These are phyloP conservation scores for Malurus splendens DNA, from an alignment of 2,797 vertebrate species.

Conservation along the genomic window DNA sequence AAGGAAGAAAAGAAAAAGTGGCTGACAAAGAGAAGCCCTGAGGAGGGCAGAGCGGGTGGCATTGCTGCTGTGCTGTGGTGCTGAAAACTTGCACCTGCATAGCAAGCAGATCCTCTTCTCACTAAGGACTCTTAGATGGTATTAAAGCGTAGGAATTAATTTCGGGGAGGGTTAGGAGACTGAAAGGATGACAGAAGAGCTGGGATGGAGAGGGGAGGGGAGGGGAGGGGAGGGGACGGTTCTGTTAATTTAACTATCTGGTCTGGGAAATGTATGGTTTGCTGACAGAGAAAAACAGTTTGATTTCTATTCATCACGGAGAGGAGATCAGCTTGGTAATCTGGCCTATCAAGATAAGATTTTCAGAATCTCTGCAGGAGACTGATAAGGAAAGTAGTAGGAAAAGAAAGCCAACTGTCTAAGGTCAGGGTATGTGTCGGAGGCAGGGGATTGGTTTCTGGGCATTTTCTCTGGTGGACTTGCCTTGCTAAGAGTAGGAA, in stretches of 20 bases:
- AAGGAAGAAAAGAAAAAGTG: slow-evolving; percentile 80
- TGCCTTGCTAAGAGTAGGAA: not conserved
- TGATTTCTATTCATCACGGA: slow-evolving; percentile 79
- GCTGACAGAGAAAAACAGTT: slow-evolving; percentile 83
- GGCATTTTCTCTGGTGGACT: not conserved
- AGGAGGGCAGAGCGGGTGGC: slow-evolving; percentile 45
- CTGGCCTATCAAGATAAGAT: slow-evolving; percentile 87
- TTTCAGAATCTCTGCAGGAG: slow-evolving; percentile 85
- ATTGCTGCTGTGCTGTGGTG: slow-evolving; percentile 65
- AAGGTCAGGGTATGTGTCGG: no score
- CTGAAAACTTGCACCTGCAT: slow-evolving; percentile 83
- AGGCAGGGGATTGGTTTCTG: rapidly evolving
- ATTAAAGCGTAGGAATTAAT: slow-evolving; percentile 73
- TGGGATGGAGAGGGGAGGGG: not conserved
- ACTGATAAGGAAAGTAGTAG: slow-evolving; percentile 80
- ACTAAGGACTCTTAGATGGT: slow-evolving; percentile 79
- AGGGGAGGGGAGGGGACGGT: not conserved
- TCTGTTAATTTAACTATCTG: slow-evolving; percentile 82
- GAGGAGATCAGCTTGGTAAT: slow-evolving; percentile 75
- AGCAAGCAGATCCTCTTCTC: slow-evolving; percentile 73
- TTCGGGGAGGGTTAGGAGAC: slow-evolving; percentile 42
- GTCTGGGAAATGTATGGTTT: slow-evolving; percentile 79
- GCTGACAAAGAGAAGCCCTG: slow-evolving; percentile 82
- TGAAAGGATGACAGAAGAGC: slow-evolving; percentile 64
- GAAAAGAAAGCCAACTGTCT: not conserved